These are phyloP conservation scores for Chironex yamaguchii DNA, from an alignment of 30 jellyfish, hydroid and myxozoan genomes.

Conservation along the genomic window DNA sequence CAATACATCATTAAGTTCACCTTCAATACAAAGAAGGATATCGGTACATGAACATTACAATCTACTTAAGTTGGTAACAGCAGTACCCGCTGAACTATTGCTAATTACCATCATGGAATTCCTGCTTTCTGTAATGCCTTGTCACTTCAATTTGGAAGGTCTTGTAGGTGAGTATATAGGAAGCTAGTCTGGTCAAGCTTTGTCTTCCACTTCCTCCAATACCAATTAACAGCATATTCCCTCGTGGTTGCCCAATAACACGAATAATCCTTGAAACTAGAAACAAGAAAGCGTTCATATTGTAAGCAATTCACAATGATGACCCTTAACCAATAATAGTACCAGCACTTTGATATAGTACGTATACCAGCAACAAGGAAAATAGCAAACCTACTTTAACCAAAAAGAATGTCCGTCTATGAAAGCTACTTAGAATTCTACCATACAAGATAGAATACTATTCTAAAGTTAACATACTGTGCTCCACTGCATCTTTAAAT, in stretches of 20 bases:
- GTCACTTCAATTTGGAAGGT: conserved; percentile 92
- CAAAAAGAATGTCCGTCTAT: too few species aligned
- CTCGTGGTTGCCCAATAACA: conserved; percentile 97
- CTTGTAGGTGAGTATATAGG: conserved; percentile 78
- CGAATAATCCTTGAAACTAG: conserved; percentile 90
- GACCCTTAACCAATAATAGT: not conserved
- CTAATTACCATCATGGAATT: conserved; percentile 90
- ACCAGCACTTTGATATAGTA: too few species aligned
- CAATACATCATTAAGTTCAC: too few species aligned
- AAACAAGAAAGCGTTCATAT: not conserved
- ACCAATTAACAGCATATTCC: conserved; percentile 93
- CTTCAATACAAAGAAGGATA: too few species aligned
- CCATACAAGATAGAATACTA: too few species aligned
- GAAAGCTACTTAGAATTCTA: too few species aligned
- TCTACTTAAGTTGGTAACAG: too few species aligned
- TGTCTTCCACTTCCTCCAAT: conserved; percentile 99
- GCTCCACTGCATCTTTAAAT: conserved; percentile 95
- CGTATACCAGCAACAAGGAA: too few species aligned
- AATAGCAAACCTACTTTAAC: too few species aligned
- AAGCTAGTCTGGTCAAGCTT: conserved; percentile 86
- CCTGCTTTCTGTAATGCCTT: conserved; percentile 85
- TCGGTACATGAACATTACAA: too few species aligned
- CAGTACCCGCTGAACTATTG: too few species aligned
- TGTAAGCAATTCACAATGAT: not conserved
- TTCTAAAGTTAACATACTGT: conserved; percentile 73